These are phyloP conservation scores for Climacteris rufus DNA, from an alignment of 2,113 vertebrate species.

Conservation along the genomic window DNA sequence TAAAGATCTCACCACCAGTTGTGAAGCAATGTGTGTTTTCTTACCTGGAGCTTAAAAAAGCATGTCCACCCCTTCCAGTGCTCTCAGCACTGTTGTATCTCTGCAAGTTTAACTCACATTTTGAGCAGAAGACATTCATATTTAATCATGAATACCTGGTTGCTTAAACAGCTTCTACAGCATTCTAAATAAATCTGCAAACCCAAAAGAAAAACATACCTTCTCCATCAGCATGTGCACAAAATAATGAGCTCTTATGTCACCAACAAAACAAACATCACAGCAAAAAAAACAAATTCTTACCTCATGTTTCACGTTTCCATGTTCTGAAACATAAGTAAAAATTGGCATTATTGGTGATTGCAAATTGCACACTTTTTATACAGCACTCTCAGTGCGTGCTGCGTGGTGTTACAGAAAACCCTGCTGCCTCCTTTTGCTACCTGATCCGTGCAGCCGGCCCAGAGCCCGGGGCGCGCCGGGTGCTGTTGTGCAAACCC, in stretches of 20 bases:
- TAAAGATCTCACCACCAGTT: not conserved
- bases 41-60: not conserved
- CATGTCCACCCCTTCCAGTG: not conserved
- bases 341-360: slow-evolving; percentile 78
- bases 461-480: slow-evolving; percentile 62
- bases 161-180: not conserved
- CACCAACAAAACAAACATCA: slow-evolving; percentile 12
- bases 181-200: not conserved
- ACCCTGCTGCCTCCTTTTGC: slow-evolving; percentile 61
- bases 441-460: slow-evolving; percentile 72
- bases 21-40: not conserved
- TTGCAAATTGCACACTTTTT: not conserved
- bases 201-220: not conserved
- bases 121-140: not conserved
- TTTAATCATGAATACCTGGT: not conserved
- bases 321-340: slow-evolving; percentile 88
- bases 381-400: not conserved
- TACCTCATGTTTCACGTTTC: slow-evolving; percentile 86
- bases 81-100: not conserved
- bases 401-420: not conserved
- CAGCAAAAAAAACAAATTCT: slow-evolving; percentile 60
- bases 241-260: not conserved
- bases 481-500: slow-evolving; percentile 70
- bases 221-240: not conserved
- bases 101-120: not conserved